Conservation (phyloP, 2,888 invertebrate genomes). For the Mesorhabditis spiculigera region DNA sequence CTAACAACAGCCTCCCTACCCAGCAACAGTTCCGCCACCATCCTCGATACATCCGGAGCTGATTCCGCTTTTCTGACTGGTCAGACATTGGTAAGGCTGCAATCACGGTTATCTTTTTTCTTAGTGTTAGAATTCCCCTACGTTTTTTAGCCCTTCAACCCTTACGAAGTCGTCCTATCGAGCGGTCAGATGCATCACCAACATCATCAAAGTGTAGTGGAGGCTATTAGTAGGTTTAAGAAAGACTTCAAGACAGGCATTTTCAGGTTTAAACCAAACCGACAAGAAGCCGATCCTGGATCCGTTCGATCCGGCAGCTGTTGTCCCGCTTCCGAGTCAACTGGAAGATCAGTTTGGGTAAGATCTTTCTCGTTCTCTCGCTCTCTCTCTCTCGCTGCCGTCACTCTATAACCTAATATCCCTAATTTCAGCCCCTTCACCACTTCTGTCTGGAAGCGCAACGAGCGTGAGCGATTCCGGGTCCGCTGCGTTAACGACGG, state of each 20-base stretch:
- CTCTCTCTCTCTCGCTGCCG: conserved; percentile 9
- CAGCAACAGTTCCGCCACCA: background rate
- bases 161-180: background rate
- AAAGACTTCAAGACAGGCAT: background rate
- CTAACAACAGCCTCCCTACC: background rate
- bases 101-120: background rate
- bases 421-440: conserved; percentile 21
- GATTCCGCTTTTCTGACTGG: background rate
- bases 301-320: conserved; percentile 59
- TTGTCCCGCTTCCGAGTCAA: conserved; percentile 58
- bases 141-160: background rate
- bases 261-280: background rate
- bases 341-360: conserved; percentile 49
- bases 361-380: conserved; percentile 13
- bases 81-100: background rate
- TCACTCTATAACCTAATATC: background rate
- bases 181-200: too few relatives aligned
- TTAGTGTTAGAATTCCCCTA: background rate
- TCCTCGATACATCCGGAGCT: background rate
- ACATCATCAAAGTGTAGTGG: background rate
- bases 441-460: conserved; percentile 58
- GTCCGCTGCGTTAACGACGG: conserved; percentile 61
- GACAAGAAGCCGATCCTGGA: conserved; percentile 22
- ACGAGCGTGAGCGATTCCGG: conserved; percentile 60
- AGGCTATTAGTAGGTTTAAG: background rate